Conservation (phyloP, 2,113 vertebrate species). For the Ptyas mucosa region DNA sequence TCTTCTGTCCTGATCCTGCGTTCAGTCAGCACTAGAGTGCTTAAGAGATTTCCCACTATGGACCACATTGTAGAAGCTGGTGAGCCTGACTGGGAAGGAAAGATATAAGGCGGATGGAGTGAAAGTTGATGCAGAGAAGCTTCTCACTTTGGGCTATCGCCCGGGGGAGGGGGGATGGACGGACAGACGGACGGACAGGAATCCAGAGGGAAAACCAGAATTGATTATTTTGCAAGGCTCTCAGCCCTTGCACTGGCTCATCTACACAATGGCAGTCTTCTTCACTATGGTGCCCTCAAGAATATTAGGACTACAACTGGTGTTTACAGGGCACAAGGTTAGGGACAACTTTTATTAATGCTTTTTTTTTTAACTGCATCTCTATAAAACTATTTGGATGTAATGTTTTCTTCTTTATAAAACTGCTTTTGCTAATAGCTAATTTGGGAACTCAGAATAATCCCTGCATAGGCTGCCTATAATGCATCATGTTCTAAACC, state of each 20-base stretch:
- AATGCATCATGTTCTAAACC: background rate
- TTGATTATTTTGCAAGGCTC: background rate
- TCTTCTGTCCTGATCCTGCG: conserved; percentile 83
- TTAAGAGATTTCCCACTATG: conserved; percentile 80
- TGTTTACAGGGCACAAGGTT: background rate
- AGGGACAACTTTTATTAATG: background rate
- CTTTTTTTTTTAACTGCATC: background rate
- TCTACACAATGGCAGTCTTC: background rate
- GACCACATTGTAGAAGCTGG: conserved; percentile 77
- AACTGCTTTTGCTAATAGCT: background rate
- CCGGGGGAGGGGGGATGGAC: background rate
- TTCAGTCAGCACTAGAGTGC: conserved; percentile 85
- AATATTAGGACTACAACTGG: background rate
- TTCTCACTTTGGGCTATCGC: background rate
- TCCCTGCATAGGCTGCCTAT: background rate
- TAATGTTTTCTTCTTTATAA: background rate
- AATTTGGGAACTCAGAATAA: background rate
- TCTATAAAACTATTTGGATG: background rate
- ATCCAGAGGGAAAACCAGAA: too few species aligned
- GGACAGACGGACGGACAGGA: too few species aligned
- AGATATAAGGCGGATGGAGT: background rate
- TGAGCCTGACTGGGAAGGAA: background rate
- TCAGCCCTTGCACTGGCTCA: background rate
- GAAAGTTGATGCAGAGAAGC: background rate
- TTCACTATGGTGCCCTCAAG: background rate